Evolutionary conservation across 2,113 vertebrate genomes (phyloP), one percentile per base, ranked within the genome.

Genomic region (Phyllostomus hastatus): DNA sequence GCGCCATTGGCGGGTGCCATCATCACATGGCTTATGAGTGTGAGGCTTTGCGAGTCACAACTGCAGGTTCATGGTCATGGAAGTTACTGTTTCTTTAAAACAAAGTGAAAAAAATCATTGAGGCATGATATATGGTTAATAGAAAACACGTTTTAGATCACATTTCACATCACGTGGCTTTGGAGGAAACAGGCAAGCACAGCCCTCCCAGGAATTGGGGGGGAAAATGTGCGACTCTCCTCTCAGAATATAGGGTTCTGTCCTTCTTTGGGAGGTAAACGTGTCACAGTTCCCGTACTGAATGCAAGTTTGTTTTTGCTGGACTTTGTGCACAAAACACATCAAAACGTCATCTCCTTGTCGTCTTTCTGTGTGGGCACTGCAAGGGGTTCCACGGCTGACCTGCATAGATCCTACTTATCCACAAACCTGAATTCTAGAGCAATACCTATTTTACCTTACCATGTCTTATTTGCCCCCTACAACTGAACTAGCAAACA

Each of bases 21-120:
- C 92, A 88, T 94, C 28, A 91, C 38, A 59, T 91, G 95, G 57
- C 46, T 92, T 67, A 94, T 79, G 96, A 95, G 97, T 97, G 79
- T 81, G 93, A 69, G 90, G 95, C 76, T 69, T 75, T 97, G n/a
- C 85, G 70, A 79, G 59, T 94, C 95, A 24, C 26, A 4, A 80
- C 75, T 75, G 24, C 66, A 61, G 26, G 35, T 94, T 98, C 94
- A 52, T 46, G 67, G 94, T 85, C 35, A 97, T 89, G 22, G 83
- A 96, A 88, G 75, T 95, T 97, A 97, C 96, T 97, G 95, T 94
- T 98, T 97, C 86, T 97, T 84, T 69, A 83, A 94, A 92, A 83
- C 43, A 95, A 91, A 89, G 46, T 89, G 69, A 50, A 85, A 76
- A 43, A 95, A 69, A 83, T 73, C 80, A 89, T 72, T 95, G 95